A percentile compares a stretch with the other conserved stretches of the same genome.
phyloP scores from a whole-genome alignment of 2,888 invertebrate genomes.

The Coelopa pilipes region DNA sequence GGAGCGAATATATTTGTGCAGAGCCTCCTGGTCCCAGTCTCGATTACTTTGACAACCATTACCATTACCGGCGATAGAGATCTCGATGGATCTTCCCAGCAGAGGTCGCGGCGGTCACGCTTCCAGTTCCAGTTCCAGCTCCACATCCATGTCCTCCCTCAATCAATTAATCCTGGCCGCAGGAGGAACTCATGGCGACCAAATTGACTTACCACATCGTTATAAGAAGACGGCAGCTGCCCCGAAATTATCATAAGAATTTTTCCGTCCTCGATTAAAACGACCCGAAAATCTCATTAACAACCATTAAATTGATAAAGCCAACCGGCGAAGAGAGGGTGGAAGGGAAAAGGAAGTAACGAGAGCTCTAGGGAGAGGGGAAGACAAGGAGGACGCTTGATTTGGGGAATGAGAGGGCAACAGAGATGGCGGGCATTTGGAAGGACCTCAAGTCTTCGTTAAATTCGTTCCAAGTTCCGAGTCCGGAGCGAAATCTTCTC shows the following conservation, averaged over 20 bases:
- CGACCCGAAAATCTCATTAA: conserved; percentile 1
- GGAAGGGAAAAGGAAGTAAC: too few species aligned
- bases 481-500: background rate
- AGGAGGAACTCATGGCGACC: background rate
- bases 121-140: background rate
- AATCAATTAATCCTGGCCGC: background rate
- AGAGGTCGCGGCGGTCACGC: background rate
- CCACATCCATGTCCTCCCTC: background rate
- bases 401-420: too few species aligned
- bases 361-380: too few species aligned
- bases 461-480: conserved; percentile 1
- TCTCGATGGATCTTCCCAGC: background rate
- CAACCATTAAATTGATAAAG: conserved; percentile 1
- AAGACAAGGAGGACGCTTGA: too few species aligned
- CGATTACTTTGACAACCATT: background rate
- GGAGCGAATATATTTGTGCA: background rate
- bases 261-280: background rate
- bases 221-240: background rate
- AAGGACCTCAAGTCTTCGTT: background rate
- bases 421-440: background rate
- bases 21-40: too few species aligned
- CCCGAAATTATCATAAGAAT: background rate
- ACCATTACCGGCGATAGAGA: background rate
- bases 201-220: background rate
- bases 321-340: background rate